Evolutionary conservation across 2,797 vertebrate genomes (phyloP), one percentile per base, ranked within the genome.

Genomic region (Glossophaga mutica): DNA sequence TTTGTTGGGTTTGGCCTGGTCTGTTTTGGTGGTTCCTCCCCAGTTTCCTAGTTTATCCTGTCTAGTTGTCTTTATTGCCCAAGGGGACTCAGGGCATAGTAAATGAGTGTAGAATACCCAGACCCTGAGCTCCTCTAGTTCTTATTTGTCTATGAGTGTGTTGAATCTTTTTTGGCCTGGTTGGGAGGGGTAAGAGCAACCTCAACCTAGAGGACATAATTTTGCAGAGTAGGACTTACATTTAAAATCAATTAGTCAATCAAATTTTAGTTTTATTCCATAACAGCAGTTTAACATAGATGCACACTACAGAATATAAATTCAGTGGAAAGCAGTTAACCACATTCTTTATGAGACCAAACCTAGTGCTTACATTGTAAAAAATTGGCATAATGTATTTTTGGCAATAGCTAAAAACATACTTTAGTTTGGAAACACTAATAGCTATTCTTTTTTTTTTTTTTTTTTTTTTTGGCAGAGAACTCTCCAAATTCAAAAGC

Each of bases 401-500:
- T 95, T 89, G 62, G 94, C 92, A 95, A 39, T 87, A 94, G 84
- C 71, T 95, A 68, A 91, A 97, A 95, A 81, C 37, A 65, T 55
- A 74, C 3, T 90, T 96, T 87, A 91, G 52, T 86, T 94, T 22
- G 82, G 77, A 97, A 96, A 96, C 96, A 90, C 94, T 95, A 93
- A 97, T 52, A 95, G 42, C 50, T 48, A 8, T 83, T 94, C 21
- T 6, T 78, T 89, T 79, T 50, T 39, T 73, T 92, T 92, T 96
- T 6, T 78, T 89, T 79, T 50, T 39, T 73, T 92, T 92, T 96
- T 93, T 96, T 97, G 97, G 57, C 98, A 99, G 99, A 98, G 99
- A 99, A 89, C 98, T 99, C 81, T 98, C 99, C 93, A 99, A 99
- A 98, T 99, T 99, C 98, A 99, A 99, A 98, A 98, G 98, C 50